Evolutionary conservation across 2,113 vertebrate species (phyloP).

Genomic region (Erythrocercus mccallii): DNA sequence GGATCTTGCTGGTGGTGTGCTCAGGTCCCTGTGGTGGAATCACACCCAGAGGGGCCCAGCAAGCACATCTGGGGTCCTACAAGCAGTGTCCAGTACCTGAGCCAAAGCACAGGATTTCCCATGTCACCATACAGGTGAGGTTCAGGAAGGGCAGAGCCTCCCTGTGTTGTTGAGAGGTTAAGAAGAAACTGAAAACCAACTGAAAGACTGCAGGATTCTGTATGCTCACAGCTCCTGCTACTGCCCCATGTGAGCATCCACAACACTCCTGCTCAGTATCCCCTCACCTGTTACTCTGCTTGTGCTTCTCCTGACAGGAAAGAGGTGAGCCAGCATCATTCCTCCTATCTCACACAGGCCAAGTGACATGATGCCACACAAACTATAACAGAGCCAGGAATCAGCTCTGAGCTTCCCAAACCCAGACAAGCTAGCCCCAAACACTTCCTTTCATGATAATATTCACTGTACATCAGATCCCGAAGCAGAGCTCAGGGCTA

Average conservation of each 20-base stretch:
- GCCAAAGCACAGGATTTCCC: neutral
- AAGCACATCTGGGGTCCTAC: neutral
- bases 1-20: neutral
- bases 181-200: neutral
- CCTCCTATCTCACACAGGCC: neutral
- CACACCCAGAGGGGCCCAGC: neutral
- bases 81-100: fast-evolving
- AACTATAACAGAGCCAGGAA: neutral
- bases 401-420: neutral
- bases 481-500: neutral
- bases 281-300: neutral
- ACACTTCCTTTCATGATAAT: neutral
- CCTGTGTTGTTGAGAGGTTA: neutral
- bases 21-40: neutral
- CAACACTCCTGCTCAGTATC: neutral
- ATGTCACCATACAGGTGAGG: neutral
- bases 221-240: neutral
- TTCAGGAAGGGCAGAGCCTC: neutral
- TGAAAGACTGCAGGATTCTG: neutral
- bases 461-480: neutral
- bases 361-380: neutral
- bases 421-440: neutral
- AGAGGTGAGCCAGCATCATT: neutral
- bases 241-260: fast-evolving
- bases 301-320: neutral